Conservation (phyloP, 2,888 invertebrate species). For the Stenotaenia linearis region DNA sequence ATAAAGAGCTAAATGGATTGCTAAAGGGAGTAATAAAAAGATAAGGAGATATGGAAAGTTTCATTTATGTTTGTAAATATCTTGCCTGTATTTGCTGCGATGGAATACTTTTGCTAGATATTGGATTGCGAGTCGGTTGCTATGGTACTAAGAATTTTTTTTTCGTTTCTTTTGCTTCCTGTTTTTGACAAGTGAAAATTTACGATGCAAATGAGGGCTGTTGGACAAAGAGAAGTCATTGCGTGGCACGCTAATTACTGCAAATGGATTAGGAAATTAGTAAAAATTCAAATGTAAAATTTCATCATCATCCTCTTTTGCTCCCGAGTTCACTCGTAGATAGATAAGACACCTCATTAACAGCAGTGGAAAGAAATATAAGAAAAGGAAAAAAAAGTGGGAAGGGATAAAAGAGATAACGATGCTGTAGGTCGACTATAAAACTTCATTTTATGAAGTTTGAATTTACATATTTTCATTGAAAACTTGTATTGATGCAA, state of each 20-base stretch:
- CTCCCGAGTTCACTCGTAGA: background rate
- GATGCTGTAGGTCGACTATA: background rate
- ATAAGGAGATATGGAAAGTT: background rate
- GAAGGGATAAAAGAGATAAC: background rate
- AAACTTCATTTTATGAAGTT: no score
- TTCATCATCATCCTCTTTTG: background rate
- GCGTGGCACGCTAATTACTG: background rate
- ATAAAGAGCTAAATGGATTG: background rate
- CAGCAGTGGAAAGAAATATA: background rate
- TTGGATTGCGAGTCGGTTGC: no score
- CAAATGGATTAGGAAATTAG: background rate
- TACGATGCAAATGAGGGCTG: background rate
- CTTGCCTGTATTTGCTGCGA: background rate
- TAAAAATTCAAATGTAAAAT: background rate
- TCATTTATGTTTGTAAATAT: background rate
- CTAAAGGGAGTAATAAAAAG: background rate
- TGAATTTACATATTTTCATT: background rate
- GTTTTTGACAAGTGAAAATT: background rate
- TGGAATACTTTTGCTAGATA: no score
- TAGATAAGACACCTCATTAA: conserved; percentile 3
- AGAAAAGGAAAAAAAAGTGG: background rate
- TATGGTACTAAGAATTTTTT: background rate
- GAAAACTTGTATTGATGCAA: background rate
- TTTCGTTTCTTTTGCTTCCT: background rate
- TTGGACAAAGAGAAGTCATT: background rate